phyloP scores from a whole-genome alignment of 2,797 vertebrate species.

The Danio aesculapii region DNA sequence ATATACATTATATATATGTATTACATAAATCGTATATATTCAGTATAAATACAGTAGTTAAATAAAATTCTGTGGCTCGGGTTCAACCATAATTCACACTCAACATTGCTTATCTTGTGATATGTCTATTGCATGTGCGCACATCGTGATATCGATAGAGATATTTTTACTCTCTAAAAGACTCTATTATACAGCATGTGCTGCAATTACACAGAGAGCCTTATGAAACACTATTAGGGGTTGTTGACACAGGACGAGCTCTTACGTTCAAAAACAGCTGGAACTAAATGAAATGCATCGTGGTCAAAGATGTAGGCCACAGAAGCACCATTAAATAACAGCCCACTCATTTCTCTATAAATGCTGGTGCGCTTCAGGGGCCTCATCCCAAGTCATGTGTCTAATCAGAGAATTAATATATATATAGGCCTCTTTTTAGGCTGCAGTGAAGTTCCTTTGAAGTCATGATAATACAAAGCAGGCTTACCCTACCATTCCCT shows the following conservation, averaged over 20 bases:
- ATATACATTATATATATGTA: too few relatives aligned
- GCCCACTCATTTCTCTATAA: constrained; percentile 28
- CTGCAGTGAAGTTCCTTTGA: constrained; percentile 47
- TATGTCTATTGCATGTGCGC: too few relatives aligned
- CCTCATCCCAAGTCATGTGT: constrained; percentile 26
- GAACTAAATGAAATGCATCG: constrained; percentile 1
- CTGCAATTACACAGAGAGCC: constrained; percentile 23
- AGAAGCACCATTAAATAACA: not conserved
- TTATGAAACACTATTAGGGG: constrained; percentile 43
- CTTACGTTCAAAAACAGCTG: constrained; percentile 4
- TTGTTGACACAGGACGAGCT: not conserved
- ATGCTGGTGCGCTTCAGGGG: constrained; percentile 31
- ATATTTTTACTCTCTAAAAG: constrained; percentile 34
- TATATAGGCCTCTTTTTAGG: constrained; percentile 25
- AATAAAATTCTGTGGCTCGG: too few relatives aligned
- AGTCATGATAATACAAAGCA: constrained; percentile 49
- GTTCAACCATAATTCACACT: too few relatives aligned
- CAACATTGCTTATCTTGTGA: too few relatives aligned
- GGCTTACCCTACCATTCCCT: constrained; percentile 22
- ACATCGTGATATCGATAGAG: too few relatives aligned
- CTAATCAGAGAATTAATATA: constrained; percentile 49
- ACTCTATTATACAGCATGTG: constrained; percentile 33
- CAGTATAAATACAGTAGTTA: too few relatives aligned
- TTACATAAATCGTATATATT: too few relatives aligned
- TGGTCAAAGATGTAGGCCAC: not conserved